Base-by-base conservation (phyloP, 1,140 invertebrate species). In the Drosophila arizonae region DNA sequence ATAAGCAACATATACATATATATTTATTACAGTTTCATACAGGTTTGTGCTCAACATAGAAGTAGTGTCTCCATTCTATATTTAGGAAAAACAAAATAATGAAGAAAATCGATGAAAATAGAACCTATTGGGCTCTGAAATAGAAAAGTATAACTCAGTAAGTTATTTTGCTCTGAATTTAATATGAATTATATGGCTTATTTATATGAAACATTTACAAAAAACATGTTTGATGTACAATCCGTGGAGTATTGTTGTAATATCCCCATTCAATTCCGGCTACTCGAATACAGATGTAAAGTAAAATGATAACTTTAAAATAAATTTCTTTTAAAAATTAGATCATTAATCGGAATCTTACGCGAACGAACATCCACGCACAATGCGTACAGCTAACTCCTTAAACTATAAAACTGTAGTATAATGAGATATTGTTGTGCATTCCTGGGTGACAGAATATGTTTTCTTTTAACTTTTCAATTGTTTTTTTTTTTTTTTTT, bases 121-220 rank as follows among this genome's bases (percentile, higher is more conserved):
- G 15, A 46, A 46, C 63, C 69, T 54, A 66, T 48, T 13, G n/a
- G 45, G 46, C 17, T 58, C 41, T 54, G 36, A 65, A 4, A 39
- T 46, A 17, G 36, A 60, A 65, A 72, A 33, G 24, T 61, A 4
- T 50, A 68, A 72, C 26, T 61, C 17, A 21, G 24, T 46, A 30
- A 46, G 33, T 61, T 61, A 61, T 61, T 67, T 72, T 68, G 57
- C 55, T 72, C 65, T 61, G 70, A 67, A 56, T 72, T 72, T 72
- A 72, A 72, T 68, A 60, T 72, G 69, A 66, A 65, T 52, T 66
- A 54, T 57, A 72, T 68, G 70, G 56, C 70, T 72, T 72, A 72
- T 48, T 46, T 68, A 72, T 67, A 67, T 50, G 46, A 72, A 72
- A 72, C 70, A 72, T 68, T 72, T 72, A 72, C 70, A 72, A 61